Percentiles rank a stretch among this genome's conserved stretches.
These are phyloP conservation scores for Candidula unifasciata DNA, from an alignment of 2,888 invertebrate species.

Conservation along the genomic window DNA sequence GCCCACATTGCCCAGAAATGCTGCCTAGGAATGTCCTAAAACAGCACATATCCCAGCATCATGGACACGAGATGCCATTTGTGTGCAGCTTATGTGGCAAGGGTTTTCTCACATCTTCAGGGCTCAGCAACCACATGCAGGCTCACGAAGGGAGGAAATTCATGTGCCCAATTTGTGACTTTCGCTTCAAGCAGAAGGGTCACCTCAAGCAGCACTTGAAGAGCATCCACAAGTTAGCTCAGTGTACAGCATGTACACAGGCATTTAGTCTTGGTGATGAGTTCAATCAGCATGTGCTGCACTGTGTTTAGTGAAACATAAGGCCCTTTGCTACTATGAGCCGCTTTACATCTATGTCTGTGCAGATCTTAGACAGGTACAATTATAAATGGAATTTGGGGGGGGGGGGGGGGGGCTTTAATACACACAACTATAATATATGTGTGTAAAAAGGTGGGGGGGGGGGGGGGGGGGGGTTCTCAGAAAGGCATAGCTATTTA, in stretches of 20 bases:
- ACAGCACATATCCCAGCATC: constrained; percentile 29
- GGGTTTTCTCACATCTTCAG: constrained; percentile 43
- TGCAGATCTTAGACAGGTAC: no score
- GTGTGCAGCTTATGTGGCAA: constrained; percentile 41
- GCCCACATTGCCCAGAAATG: constrained; percentile 36
- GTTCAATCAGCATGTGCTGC: constrained; percentile 47
- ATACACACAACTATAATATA: neutral
- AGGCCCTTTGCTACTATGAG: no score
- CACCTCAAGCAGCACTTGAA: constrained; percentile 47
- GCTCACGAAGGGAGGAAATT: constrained; percentile 48
- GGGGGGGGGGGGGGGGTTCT: no score
- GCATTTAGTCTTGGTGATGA: constrained; percentile 44
- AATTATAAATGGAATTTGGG: no score
- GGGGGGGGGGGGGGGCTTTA: neutral
- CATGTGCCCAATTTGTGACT: constrained; percentile 48
- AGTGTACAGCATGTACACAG: constrained; percentile 43
- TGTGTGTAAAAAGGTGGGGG: neutral
- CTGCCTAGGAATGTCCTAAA: constrained; percentile 29
- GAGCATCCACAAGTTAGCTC: constrained; percentile 44
- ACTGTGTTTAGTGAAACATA: constrained; percentile 9
- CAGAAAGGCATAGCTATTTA: no score
- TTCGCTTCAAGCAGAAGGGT: constrained; percentile 46
- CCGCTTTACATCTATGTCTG: no score
- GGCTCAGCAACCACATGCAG: constrained; percentile 43
- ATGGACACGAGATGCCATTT: constrained; percentile 47